phyloP scores from a whole-genome alignment of 2,888 invertebrate species.

The Taphrorychus bicolor region DNA sequence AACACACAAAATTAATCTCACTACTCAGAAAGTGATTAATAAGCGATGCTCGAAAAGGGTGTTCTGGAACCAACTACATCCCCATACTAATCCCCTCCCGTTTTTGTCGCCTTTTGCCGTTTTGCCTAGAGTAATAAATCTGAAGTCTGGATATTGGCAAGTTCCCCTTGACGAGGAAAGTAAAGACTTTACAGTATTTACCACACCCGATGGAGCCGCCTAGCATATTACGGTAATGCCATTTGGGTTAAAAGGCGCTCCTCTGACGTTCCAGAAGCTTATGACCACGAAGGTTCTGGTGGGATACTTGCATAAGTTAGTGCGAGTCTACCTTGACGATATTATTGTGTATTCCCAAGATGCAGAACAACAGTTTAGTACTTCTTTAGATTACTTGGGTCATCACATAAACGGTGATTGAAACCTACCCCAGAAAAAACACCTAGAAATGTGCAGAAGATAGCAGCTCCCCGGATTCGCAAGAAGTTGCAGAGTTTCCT shows the following conservation, averaged over 20 bases:
- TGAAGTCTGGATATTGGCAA: constrained; percentile 38
- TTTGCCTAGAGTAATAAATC: constrained; percentile 23
- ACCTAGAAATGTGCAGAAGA: background rate
- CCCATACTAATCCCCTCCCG: constrained; percentile 11
- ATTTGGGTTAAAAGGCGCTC: constrained; percentile 13
- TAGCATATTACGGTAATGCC: constrained; percentile 35
- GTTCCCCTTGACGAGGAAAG: constrained; percentile 14
- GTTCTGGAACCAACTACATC: no score
- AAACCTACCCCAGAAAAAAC: background rate
- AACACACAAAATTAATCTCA: constrained; percentile 15
- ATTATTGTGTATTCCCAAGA: background rate
- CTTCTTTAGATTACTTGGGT: background rate
- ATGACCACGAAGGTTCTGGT: background rate
- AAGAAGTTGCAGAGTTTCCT: constrained; percentile 12
- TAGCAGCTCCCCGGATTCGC: background rate
- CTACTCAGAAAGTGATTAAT: no score
- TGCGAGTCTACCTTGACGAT: constrained; percentile 12
- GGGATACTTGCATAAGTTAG: background rate
- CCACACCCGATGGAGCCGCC: constrained; percentile 17
- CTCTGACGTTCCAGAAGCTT: constrained; percentile 27
- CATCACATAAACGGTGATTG: background rate
- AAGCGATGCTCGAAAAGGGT: no score
- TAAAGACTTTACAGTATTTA: constrained; percentile 30
- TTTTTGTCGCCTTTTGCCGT: constrained; percentile 11
- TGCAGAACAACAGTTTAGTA: background rate